Conservation (phyloP, 2,888 invertebrate species). For the Drosophila algonquin region DNA sequence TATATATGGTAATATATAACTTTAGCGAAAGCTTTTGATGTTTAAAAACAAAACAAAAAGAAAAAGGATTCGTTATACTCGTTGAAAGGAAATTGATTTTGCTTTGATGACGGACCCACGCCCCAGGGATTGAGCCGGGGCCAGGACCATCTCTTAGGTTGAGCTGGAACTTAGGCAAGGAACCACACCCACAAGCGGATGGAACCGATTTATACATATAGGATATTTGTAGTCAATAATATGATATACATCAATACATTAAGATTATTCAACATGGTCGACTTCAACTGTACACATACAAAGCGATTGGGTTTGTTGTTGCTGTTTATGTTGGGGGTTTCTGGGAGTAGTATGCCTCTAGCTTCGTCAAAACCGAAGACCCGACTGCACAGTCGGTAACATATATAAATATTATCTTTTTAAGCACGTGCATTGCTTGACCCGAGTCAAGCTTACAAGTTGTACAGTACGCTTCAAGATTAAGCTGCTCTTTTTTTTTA, state of each 20-base stretch:
- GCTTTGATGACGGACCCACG: constrained; percentile 31
- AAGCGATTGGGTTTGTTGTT: background rate
- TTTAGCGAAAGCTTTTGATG: constrained; percentile 50
- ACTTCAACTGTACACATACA: constrained; percentile 27
- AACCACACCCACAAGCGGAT: constrained; percentile 21
- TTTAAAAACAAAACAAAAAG: constrained; percentile 15
- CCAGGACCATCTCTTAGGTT: constrained; percentile 38
- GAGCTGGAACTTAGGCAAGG: constrained; percentile 44
- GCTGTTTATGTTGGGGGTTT: background rate
- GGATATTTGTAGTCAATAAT: constrained; percentile 4
- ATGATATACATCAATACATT: constrained; percentile 23
- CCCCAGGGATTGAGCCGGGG: constrained; percentile 5
- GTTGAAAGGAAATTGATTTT: constrained; percentile 26
- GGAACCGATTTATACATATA: constrained; percentile 28
- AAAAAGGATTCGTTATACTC: constrained; percentile 12
- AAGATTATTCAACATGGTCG: constrained; percentile 20
- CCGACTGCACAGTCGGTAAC: background rate
- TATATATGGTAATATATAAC: constrained; percentile 37
- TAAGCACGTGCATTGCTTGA: constrained; percentile 23
- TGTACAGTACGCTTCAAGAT: constrained; percentile 5
- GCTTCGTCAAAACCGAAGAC: constrained; percentile 23
- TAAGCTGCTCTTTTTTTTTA: background rate
- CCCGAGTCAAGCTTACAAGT: constrained; percentile 11
- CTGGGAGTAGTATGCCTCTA: constrained; percentile 2
- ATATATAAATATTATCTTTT: constrained; percentile 22